phyloP scores from a whole-genome alignment of 1,140 invertebrate species.

The Dendrolimus punctatus region DNA sequence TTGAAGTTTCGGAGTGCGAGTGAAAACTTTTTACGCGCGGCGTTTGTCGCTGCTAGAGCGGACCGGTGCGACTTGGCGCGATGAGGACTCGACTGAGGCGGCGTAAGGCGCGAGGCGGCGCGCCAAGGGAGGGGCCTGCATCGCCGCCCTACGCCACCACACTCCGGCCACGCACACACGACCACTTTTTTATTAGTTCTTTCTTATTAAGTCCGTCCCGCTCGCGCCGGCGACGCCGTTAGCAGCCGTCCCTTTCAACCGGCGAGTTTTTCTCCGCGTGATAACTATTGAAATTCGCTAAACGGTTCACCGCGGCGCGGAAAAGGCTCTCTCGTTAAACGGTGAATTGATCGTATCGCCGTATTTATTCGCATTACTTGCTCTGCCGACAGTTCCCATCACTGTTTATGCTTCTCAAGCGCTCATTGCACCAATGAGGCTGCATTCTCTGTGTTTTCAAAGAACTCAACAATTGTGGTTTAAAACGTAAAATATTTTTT shows the following conservation, averaged over 20 bases:
- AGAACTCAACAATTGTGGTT: too few species aligned
- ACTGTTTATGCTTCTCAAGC: slow-evolving; percentile 48
- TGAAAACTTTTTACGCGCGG: slow-evolving; percentile 65
- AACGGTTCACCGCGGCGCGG: slow-evolving; percentile 64
- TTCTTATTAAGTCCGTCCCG: slow-evolving; percentile 51
- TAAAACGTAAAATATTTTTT: too few species aligned
- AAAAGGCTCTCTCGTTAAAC: slow-evolving; percentile 66
- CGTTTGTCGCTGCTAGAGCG: slow-evolving; percentile 23
- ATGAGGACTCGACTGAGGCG: slow-evolving; percentile 52
- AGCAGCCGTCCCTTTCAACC: slow-evolving; percentile 35
- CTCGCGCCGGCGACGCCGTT: slow-evolving; percentile 28
- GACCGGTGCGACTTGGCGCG: slow-evolving; percentile 53
- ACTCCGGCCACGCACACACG: slow-evolving; percentile 64
- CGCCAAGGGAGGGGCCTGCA: slow-evolving; percentile 61
- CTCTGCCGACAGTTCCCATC: slow-evolving; percentile 35
- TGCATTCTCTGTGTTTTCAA: too few species aligned
- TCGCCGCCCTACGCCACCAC: slow-evolving; percentile 63
- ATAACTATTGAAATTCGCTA: slow-evolving; percentile 72
- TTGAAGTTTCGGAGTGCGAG: slow-evolving; percentile 49
- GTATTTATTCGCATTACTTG: slow-evolving; percentile 61
- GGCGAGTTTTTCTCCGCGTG: slow-evolving; percentile 63
- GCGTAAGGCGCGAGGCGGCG: slow-evolving; percentile 40
- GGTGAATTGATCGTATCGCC: slow-evolving; percentile 59
- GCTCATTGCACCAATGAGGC: slow-evolving; percentile 11
- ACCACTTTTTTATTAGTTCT: slow-evolving; percentile 69